Conservation (phyloP, 2,113 vertebrate species). For the Tiliqua scincoides region DNA sequence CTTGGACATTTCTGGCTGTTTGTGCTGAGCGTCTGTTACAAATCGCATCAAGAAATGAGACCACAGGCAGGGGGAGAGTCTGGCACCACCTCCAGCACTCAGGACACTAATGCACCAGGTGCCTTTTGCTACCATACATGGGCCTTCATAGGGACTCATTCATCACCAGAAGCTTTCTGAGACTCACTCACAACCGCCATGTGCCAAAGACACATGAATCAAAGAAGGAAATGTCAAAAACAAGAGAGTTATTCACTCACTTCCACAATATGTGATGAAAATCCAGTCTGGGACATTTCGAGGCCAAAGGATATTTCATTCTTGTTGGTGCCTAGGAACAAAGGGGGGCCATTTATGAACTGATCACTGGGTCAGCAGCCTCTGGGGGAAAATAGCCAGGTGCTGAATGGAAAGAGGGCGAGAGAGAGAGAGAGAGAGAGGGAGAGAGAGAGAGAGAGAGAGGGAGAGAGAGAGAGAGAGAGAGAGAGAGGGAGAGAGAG, state of each 20-base stretch:
- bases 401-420: fast-evolving
- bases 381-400: background rate
- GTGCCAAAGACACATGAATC: background rate
- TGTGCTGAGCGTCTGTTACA: background rate
- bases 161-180: background rate
- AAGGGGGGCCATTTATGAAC: background rate
- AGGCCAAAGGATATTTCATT: constrained; percentile 91
- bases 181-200: background rate
- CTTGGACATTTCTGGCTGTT: background rate
- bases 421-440: too few relatives aligned
- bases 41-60: background rate
- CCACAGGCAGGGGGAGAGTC: background rate
- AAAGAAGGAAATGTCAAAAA: background rate
- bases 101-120: background rate
- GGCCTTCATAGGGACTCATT: background rate
- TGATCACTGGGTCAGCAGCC: background rate
- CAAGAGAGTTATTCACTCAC: constrained; percentile 72
- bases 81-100: background rate
- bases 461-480: too few relatives aligned
- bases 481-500: too few relatives aligned
- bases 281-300: constrained; percentile 99
- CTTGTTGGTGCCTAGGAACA: constrained; percentile 86
- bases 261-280: constrained; percentile 93
- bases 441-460: background rate
- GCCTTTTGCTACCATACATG: background rate